Evolutionary conservation across 2,888 invertebrate species (phyloP).

Genomic region (Lasioglossum morio): DNA sequence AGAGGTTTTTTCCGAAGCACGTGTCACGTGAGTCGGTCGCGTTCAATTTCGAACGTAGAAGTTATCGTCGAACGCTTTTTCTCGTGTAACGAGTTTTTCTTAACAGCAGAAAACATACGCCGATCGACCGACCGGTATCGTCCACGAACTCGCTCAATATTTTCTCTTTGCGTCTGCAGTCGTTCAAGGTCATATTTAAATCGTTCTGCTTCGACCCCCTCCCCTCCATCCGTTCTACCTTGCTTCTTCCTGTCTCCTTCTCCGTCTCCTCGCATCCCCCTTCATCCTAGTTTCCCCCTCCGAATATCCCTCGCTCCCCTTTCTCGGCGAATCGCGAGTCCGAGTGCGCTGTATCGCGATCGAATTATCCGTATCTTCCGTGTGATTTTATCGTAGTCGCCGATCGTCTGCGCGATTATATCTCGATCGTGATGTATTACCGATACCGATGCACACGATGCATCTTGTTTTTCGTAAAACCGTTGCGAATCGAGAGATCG

Average conservation of each 20-base stretch:
- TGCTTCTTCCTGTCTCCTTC: not conserved
- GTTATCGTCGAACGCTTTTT: too few relatives aligned
- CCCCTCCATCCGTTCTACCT: not conserved
- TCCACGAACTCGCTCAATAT: not conserved
- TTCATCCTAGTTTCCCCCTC: not conserved
- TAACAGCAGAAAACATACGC: not conserved
- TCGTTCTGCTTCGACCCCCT: not conserved
- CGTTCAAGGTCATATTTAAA: slow-evolving; percentile 38
- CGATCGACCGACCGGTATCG: not conserved
- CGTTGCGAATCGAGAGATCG: not conserved
- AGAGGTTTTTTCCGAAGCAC: not conserved
- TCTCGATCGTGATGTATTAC: not conserved
- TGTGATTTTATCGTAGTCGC: slow-evolving; percentile 22
- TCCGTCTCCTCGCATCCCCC: not conserved
- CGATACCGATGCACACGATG: not conserved
- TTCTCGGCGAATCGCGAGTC: not conserved
- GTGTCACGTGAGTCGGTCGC: not conserved
- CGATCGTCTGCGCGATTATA: slow-evolving; percentile 39
- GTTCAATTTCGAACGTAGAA: not conserved
- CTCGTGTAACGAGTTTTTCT: not conserved
- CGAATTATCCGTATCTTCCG: not conserved
- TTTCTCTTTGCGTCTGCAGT: slow-evolving; percentile 19
- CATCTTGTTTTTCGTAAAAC: not conserved
- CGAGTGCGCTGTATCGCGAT: not conserved
- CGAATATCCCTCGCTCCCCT: not conserved